Percentiles rank a stretch among this genome's conserved stretches.
Evolutionary conservation across 2,888 invertebrate genomes (phyloP).

Genomic region (Orthosia cruda): DNA sequence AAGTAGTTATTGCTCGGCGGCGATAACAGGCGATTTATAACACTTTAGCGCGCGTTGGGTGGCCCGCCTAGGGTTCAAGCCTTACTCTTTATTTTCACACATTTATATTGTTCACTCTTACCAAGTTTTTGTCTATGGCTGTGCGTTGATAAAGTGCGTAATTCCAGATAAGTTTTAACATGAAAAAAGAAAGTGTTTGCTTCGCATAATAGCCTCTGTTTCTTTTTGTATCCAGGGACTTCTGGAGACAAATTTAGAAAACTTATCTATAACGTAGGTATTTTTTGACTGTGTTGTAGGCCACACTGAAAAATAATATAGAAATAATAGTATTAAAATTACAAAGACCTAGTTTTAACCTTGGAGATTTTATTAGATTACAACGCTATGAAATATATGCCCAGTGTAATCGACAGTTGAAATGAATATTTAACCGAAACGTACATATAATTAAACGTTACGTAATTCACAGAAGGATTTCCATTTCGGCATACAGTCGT

Average conservation of each 20-base stretch:
- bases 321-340: not conserved
- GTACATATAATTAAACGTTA: conserved; percentile 40
- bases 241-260: conserved; percentile 8
- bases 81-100: conserved; percentile 71
- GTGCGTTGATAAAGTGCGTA: conserved; percentile 49
- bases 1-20: conserved; percentile 85
- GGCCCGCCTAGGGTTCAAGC: conserved; percentile 67
- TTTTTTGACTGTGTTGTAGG: too few relatives aligned
- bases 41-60: conserved; percentile 79
- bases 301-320: not conserved
- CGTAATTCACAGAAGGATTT: conserved; percentile 43
- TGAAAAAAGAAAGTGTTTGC: conserved; percentile 27
- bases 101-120: conserved; percentile 61
- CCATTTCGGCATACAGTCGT: conserved; percentile 40
- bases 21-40: conserved; percentile 88
- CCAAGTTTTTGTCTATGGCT: conserved; percentile 50
- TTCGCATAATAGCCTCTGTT: conserved; percentile 28
- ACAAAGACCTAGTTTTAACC: not conserved
- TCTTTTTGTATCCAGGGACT: conserved; percentile 20
- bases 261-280: conserved; percentile 22
- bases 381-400: conserved; percentile 8
- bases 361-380: not conserved
- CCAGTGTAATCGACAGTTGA: conserved; percentile 28
- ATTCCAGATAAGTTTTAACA: conserved; percentile 53
- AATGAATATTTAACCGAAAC: conserved; percentile 41